A percentile compares a stretch with the other conserved stretches of the same genome.
These are phyloP conservation scores for Alethe diademata DNA, from an alignment of 2,113 vertebrate genomes.

Conservation along the genomic window DNA sequence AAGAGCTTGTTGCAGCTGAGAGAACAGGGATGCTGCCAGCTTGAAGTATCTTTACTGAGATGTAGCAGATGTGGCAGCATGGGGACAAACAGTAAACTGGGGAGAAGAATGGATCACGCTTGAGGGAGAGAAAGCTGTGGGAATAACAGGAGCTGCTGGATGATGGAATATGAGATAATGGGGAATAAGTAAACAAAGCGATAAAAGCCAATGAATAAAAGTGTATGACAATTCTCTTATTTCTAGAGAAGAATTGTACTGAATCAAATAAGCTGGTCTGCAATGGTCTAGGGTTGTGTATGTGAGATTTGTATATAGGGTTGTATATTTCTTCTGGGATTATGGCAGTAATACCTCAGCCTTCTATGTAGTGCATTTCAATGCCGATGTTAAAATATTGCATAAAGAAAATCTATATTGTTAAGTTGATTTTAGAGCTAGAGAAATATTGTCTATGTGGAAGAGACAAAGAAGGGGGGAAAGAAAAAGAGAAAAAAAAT, in stretches of 20 bases:
- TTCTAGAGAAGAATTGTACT: not conserved
- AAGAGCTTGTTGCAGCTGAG: not conserved
- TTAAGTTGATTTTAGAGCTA: not conserved
- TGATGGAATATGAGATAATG: not conserved
- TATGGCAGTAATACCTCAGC: not conserved
- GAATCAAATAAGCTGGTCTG: not conserved
- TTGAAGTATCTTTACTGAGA: not conserved
- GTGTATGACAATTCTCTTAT: not conserved
- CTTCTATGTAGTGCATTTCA: not conserved
- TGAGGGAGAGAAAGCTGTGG: not conserved
- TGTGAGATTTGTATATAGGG: not conserved
- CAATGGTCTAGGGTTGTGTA: not conserved
- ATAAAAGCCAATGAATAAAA: not conserved
- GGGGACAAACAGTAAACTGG: not conserved
- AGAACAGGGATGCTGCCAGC: not conserved
- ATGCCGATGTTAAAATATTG: not conserved
- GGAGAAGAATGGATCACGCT: not conserved
- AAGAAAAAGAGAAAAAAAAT: not conserved
- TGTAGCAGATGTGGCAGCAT: not conserved
- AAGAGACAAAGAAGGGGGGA: not conserved
- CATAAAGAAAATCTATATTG: not conserved
- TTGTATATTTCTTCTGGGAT: not conserved
- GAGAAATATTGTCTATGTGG: not conserved
- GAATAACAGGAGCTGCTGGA: not conserved
- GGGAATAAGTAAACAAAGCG: not conserved